Evolutionary conservation across 2,113 vertebrate genomes (phyloP).

Genomic region (Phoenicopterus ruber): DNA sequence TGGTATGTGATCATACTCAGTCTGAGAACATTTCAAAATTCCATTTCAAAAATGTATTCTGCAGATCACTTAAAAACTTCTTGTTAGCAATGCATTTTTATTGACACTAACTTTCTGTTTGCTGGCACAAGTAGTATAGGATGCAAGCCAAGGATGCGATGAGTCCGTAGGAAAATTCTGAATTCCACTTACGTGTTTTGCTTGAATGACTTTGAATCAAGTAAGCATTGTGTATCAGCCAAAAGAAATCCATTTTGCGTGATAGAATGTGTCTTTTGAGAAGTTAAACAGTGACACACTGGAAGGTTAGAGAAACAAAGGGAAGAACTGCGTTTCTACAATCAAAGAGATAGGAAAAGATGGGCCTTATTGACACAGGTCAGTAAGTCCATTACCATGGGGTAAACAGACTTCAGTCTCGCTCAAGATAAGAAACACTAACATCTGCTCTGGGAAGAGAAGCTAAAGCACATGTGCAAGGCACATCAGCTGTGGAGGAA

Average conservation of each 20-base stretch:
- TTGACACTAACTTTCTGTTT: fast-evolving
- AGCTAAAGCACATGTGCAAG: not conserved
- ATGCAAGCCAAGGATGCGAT: not conserved
- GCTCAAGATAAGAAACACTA: not conserved
- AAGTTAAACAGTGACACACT: not conserved
- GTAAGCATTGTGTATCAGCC: not conserved
- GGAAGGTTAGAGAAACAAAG: not conserved
- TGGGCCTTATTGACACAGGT: not conserved
- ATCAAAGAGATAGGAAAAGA: not conserved
- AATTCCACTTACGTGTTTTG: not conserved
- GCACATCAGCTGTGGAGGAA: not conserved
- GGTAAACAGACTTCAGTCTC: not conserved
- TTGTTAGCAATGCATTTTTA: not conserved
- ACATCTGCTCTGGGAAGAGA: not conserved
- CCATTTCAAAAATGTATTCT: not conserved
- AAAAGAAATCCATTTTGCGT: not conserved
- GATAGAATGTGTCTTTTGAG: not conserved
- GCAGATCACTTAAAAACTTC: not conserved
- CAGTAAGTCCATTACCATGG: not conserved
- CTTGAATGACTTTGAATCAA: not conserved
- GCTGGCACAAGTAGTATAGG: not conserved
- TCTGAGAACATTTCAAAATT: not conserved
- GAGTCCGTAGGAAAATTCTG: not conserved
- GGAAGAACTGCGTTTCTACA: not conserved
- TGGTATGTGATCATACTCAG: not conserved